phyloP scores from a whole-genome alignment of 2,113 vertebrate genomes.

The Axis porcinus region DNA sequence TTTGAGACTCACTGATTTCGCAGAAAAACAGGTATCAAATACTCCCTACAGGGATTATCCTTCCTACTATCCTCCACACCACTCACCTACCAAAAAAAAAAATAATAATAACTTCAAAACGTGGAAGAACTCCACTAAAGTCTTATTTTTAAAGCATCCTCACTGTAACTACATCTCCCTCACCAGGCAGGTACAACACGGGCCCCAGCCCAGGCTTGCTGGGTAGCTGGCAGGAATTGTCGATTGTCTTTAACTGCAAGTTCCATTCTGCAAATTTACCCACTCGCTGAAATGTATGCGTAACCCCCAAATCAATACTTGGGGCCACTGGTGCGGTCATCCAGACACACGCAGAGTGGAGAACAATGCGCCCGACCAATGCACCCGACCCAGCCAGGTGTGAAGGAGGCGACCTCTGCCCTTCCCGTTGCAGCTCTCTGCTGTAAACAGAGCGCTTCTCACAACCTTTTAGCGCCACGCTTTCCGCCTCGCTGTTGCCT shows the following conservation, averaged over 20 bases:
- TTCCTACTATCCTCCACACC: neutral
- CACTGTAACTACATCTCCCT: neutral
- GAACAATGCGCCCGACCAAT: rapidly evolving
- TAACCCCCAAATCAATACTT: neutral
- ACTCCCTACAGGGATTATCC: neutral
- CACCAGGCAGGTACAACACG: rapidly evolving
- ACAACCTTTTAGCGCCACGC: neutral
- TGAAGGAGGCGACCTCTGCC: rapidly evolving
- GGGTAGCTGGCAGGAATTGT: rapidly evolving
- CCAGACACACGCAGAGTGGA: neutral
- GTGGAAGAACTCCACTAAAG: neutral
- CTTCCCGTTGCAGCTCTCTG: neutral
- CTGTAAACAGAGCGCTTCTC: neutral
- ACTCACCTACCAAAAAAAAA: neutral
- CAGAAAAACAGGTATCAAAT: neutral
- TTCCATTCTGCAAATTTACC: neutral
- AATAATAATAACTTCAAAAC: neutral
- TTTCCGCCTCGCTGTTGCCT: neutral
- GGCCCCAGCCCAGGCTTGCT: neutral
- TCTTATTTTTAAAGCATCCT: neutral
- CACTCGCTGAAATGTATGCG: neutral
- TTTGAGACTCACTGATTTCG: neutral
- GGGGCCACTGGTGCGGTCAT: neutral
- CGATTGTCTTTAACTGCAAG: neutral
- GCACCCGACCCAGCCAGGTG: rapidly evolving